Evolutionary conservation across 2,113 vertebrate species (phyloP).

Genomic region (Serinus canaria): DNA sequence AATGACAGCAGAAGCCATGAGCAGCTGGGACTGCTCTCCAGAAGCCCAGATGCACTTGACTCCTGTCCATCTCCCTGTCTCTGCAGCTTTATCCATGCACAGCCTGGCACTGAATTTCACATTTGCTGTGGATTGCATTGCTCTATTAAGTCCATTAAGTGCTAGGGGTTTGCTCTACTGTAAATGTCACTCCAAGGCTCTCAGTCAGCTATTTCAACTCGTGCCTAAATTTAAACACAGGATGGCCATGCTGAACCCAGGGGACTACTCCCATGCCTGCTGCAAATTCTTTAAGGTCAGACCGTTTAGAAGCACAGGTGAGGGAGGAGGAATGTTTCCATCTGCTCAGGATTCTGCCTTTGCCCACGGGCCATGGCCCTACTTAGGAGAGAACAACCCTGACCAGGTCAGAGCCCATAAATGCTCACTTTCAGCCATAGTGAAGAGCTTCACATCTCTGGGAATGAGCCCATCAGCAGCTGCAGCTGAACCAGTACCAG

Average conservation of each 20-base stretch:
- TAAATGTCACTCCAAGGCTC: neutral
- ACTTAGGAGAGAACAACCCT: neutral
- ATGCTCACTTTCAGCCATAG: neutral
- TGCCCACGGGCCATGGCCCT: neutral
- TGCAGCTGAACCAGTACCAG: neutral
- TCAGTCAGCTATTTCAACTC: neutral
- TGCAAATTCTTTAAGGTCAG: neutral
- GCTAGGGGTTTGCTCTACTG: neutral
- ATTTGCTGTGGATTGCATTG: neutral
- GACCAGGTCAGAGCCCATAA: neutral
- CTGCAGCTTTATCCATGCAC: neutral
- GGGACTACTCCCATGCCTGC: neutral
- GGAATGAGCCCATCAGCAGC: neutral
- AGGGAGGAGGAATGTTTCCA: neutral
- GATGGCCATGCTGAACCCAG: neutral
- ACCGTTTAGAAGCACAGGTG: neutral
- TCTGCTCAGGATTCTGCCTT: neutral
- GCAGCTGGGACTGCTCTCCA: neutral
- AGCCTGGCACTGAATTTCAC: neutral
- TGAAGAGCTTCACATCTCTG: neutral
- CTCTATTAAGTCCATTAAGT: neutral
- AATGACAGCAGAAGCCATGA: neutral
- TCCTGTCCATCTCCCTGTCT: constrained; percentile 22
- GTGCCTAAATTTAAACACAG: neutral
- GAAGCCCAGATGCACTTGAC: constrained; percentile 24